phyloP scores from a whole-genome alignment of 1,140 invertebrate species.

The Leptoteleia sp. region DNA sequence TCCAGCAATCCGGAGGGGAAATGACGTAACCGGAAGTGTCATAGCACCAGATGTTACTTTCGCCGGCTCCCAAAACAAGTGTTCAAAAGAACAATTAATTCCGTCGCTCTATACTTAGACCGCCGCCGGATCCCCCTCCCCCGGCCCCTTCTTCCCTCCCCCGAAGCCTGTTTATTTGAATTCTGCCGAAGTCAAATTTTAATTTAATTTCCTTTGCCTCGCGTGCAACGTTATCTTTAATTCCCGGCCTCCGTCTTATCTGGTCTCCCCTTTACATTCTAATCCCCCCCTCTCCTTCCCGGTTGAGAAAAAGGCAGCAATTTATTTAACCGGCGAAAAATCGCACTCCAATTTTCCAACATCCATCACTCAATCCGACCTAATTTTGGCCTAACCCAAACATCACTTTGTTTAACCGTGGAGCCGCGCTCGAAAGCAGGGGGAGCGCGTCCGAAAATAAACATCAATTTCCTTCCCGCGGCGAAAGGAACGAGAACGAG shows the following conservation, averaged over 20 bases:
- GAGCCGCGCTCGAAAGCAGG: slow-evolving; percentile 3
- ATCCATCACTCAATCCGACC: slow-evolving; percentile 30
- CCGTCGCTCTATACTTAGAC: neutral
- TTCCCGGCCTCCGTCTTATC: slow-evolving; percentile 2
- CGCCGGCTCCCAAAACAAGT: slow-evolving; percentile 1
- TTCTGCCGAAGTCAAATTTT: slow-evolving; percentile 6
- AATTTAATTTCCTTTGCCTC: slow-evolving; percentile 12
- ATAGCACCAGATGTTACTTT: slow-evolving; percentile 20
- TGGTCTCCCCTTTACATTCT: neutral
- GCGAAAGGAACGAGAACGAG: slow-evolving; percentile 9
- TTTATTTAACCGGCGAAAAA: slow-evolving; percentile 14
- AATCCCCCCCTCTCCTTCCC: no score
- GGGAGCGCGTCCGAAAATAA: slow-evolving; percentile 36
- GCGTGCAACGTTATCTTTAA: slow-evolving; percentile 6
- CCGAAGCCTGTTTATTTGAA: neutral
- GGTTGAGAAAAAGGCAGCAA: slow-evolving; percentile 9
- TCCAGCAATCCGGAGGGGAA: neutral
- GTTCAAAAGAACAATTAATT: slow-evolving; percentile 19
- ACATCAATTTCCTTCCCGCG: slow-evolving; percentile 33
- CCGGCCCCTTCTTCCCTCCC: neutral
- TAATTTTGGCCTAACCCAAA: slow-evolving; percentile 33
- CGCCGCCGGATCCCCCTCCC: no score
- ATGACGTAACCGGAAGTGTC: slow-evolving; percentile 21
- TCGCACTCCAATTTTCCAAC: slow-evolving; percentile 21
- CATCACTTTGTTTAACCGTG: slow-evolving; percentile 12